These are phyloP conservation scores for Helleia helle DNA, from an alignment of 2,888 invertebrate species.

Conservation along the genomic window DNA sequence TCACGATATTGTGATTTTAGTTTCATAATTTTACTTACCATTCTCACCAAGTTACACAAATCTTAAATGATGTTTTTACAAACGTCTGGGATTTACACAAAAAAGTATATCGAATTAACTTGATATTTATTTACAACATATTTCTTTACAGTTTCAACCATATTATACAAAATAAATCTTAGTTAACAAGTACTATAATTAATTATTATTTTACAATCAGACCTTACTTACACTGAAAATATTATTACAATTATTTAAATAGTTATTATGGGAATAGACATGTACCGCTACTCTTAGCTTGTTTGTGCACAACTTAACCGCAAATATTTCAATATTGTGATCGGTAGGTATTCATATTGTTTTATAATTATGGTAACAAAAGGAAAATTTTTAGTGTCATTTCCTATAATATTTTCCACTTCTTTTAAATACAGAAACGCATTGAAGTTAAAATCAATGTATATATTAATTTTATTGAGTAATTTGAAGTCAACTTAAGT, in stretches of 20 bases:
- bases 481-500: too few relatives aligned
- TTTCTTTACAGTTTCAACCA: slow-evolving; percentile 71
- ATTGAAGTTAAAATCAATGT: too few relatives aligned
- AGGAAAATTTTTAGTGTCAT: slow-evolving; percentile 13
- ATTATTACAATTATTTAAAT: slow-evolving; percentile 17
- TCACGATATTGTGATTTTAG: too few relatives aligned
- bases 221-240: slow-evolving; percentile 41
- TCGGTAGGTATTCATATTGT: neutral
- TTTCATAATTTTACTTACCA: too few relatives aligned
- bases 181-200: slow-evolving; percentile 60
- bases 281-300: slow-evolving; percentile 9
- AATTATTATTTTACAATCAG: slow-evolving; percentile 68
- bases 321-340: slow-evolving; percentile 1
- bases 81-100: too few relatives aligned
- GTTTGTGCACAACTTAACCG: slow-evolving; percentile 10
- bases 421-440: too few relatives aligned
- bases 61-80: too few relatives aligned
- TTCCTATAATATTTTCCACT: slow-evolving; percentile 27
- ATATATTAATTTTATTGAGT: too few relatives aligned
- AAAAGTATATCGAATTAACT: slow-evolving; percentile 42
- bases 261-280: neutral
- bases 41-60: too few relatives aligned
- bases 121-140: slow-evolving; percentile 71
- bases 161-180: slow-evolving; percentile 71
- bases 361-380: slow-evolving; percentile 57